A percentile compares a stretch with the other conserved stretches of the same genome.
phyloP scores from a whole-genome alignment of 2,888 invertebrate species.

The Hyalella azteca region DNA sequence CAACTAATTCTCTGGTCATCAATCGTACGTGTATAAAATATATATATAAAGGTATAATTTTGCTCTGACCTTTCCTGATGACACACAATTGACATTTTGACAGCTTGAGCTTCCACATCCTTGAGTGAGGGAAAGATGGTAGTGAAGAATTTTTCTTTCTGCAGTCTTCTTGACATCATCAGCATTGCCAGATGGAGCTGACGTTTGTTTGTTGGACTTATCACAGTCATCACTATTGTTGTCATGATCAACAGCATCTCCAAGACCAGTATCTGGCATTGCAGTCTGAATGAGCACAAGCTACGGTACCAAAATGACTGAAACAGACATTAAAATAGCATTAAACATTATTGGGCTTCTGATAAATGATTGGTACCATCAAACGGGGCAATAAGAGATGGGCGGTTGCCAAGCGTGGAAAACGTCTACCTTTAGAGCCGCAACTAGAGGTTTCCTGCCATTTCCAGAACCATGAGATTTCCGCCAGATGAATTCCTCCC shows the following conservation, averaged over 20 bases:
- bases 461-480: too few relatives aligned
- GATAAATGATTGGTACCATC: too few relatives aligned
- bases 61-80: constrained; percentile 82
- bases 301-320: background rate
- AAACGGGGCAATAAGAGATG: too few relatives aligned
- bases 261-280: constrained; percentile 1
- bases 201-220: background rate
- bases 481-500: too few relatives aligned
- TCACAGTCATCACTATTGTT: background rate
- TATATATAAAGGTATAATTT: background rate
- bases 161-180: background rate
- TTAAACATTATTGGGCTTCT: too few relatives aligned
- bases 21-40: too few relatives aligned
- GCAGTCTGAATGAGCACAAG: background rate
- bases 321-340: background rate
- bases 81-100: constrained; percentile 85
- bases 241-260: background rate
- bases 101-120: constrained; percentile 91
- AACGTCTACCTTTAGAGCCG: too few relatives aligned
- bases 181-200: background rate
- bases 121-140: constrained; percentile 77
- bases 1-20: too few relatives aligned
- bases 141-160: constrained; percentile 65
- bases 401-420: too few relatives aligned
- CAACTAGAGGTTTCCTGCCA: too few relatives aligned